Conservation (phyloP, 2,113 vertebrate species). For the Phyllopteryx taeniolatus region DNA sequence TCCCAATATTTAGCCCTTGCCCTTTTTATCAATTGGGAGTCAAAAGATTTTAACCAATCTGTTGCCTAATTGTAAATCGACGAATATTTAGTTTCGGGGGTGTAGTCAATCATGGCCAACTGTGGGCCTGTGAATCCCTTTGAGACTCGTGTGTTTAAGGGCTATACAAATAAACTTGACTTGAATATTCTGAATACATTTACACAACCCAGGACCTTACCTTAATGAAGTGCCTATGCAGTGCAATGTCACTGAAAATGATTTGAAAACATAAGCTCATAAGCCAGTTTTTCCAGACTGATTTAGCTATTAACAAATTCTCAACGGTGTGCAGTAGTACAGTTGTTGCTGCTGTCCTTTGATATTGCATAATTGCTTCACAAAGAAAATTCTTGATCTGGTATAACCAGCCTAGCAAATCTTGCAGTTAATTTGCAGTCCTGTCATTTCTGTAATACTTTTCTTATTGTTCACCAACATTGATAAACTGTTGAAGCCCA, state of each 20-base stretch:
- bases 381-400: background rate
- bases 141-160: too few species aligned
- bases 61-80: too few species aligned
- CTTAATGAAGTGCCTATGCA: background rate
- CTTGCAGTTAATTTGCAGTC: background rate
- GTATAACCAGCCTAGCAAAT: conserved; percentile 2
- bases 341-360: background rate
- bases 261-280: background rate
- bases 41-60: too few species aligned
- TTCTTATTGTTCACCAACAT: background rate
- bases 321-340: background rate
- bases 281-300: background rate
- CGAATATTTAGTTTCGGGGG: too few species aligned
- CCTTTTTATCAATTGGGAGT: too few species aligned
- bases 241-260: background rate
- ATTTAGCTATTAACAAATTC: background rate
- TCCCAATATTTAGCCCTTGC: too few species aligned
- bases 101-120: too few species aligned
- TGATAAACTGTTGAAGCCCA: background rate
- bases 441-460: background rate
- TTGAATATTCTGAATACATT: too few species aligned
- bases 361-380: background rate
- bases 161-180: too few species aligned
- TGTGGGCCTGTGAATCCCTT: too few species aligned
- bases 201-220: too few species aligned